Evolutionary conservation across 2,888 invertebrate species (phyloP).

Genomic region (Lamellibrachia columna): DNA sequence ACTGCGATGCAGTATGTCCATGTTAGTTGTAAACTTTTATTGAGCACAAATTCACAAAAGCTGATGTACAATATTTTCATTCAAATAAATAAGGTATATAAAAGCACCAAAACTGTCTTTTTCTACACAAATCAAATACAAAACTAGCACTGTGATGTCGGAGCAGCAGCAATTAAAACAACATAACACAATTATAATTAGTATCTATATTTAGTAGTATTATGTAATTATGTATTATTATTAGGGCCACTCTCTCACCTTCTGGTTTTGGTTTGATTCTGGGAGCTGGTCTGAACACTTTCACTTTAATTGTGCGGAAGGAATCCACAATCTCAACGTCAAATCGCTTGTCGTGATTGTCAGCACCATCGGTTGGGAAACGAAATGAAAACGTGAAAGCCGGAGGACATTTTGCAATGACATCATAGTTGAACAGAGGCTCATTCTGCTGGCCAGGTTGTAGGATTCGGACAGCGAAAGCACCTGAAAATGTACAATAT

Average conservation of each 20-base stretch:
- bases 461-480: slow-evolving; percentile 52
- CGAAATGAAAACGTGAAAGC: slow-evolving; percentile 52
- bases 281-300: slow-evolving; percentile 42
- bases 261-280: slow-evolving; percentile 35
- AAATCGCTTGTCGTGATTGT: slow-evolving; percentile 40
- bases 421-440: slow-evolving; percentile 54
- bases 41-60: neutral
- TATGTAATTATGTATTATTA: neutral
- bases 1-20: neutral
- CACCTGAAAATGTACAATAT: slow-evolving; percentile 46
- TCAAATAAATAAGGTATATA: neutral
- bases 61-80: neutral
- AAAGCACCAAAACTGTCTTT: neutral
- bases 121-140: neutral
- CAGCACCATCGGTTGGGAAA: slow-evolving; percentile 52
- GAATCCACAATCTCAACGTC: slow-evolving; percentile 40
- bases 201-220: neutral
- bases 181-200: neutral
- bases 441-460: slow-evolving; percentile 51
- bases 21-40: neutral
- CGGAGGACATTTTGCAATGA: slow-evolving; percentile 53
- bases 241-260: slow-evolving; percentile 32
- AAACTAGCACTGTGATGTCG: neutral
- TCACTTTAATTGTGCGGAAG: slow-evolving; percentile 43
- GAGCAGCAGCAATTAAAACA: neutral